phyloP scores from a whole-genome alignment of 1,140 invertebrate genomes.

The Drosophila santomea region DNA sequence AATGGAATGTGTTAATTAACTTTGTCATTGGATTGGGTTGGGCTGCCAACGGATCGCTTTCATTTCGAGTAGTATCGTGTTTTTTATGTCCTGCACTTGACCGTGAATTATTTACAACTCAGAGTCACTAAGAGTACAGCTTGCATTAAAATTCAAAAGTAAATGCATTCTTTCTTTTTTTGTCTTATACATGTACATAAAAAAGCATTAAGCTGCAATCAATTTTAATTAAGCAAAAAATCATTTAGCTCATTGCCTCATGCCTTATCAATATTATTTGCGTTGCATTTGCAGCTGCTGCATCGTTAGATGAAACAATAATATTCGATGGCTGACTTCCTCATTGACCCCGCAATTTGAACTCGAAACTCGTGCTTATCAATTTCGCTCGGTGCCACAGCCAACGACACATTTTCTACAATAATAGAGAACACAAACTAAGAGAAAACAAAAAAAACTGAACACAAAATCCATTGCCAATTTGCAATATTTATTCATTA shows the following conservation, averaged over 20 bases:
- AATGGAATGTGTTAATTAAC: slow-evolving; percentile 56
- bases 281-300: slow-evolving; percentile 54
- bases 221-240: slow-evolving; percentile 31
- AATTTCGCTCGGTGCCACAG: slow-evolving; percentile 52
- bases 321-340: slow-evolving; percentile 52
- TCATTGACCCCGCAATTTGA: slow-evolving; percentile 69
- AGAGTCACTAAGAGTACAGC: slow-evolving; percentile 5
- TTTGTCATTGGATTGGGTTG: slow-evolving; percentile 22
- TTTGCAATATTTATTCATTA: slow-evolving; percentile 65
- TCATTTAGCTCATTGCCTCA: slow-evolving; percentile 11
- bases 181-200: no score
- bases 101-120: background rate
- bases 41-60: background rate
- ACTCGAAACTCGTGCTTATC: slow-evolving; percentile 75
- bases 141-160: background rate
- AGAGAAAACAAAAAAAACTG: background rate
- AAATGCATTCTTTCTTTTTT: no score
- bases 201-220: slow-evolving; percentile 3
- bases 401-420: slow-evolving; percentile 62
- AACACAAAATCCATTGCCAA: slow-evolving; percentile 19
- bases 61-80: background rate
- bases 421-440: background rate
- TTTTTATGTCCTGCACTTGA: slow-evolving; percentile 10
- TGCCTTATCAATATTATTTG: slow-evolving; percentile 39
- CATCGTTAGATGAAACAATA: slow-evolving; percentile 57